Evolutionary conservation across 2,888 invertebrate species (phyloP), one percentile per base, ranked within the genome.

Genomic region (Pseudeuparius sepicola): DNA sequence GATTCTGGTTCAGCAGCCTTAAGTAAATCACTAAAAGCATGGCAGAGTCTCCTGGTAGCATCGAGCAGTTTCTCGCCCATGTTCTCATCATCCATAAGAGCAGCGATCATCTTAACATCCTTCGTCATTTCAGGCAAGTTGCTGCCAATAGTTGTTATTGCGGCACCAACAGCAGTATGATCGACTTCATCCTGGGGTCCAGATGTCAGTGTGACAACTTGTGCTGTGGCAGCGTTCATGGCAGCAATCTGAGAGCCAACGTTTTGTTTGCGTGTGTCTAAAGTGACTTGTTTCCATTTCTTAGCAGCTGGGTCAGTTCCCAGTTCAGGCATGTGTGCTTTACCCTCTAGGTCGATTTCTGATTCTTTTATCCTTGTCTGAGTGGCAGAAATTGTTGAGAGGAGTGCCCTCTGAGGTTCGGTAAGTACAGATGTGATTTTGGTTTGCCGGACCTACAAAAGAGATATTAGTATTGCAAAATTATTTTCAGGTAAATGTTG

Each of bases 221-320:
- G 93, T 5, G 98, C 98, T 0, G 97, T 98, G 36, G 97, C 97
- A 1, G 97, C 97, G 65, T 90, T 97, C 94, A 98, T 97, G 38
- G 96, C 96, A 4, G 96, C 96, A 51, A 98, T 84, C 63, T 97
- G 92, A 33, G 92, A 92, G 45, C 89, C 89, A 36, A 98, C 90
- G 48, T 86, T 90, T 66, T 97, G 96, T 62, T 90, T 89, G 61
- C 88, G 88, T 35, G 92, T 86, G 63, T 94, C 96, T 62, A 94
- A 69, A 2, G 87, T 87, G 42, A 87, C 85, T 57, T 92, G 89
- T 62, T 88, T 87, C 93, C 96, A 94, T 66, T 88, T 85, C 50
- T 85, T 71, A 0, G 92, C 86, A 1, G 85, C 82, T 23, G 85
- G 75, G 63, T 90, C 90, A 14, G 71, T 78, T 13, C 89, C 89